Conservation (phyloP, 1,140 invertebrate species). For the Macrobrachium nipponense region DNA sequence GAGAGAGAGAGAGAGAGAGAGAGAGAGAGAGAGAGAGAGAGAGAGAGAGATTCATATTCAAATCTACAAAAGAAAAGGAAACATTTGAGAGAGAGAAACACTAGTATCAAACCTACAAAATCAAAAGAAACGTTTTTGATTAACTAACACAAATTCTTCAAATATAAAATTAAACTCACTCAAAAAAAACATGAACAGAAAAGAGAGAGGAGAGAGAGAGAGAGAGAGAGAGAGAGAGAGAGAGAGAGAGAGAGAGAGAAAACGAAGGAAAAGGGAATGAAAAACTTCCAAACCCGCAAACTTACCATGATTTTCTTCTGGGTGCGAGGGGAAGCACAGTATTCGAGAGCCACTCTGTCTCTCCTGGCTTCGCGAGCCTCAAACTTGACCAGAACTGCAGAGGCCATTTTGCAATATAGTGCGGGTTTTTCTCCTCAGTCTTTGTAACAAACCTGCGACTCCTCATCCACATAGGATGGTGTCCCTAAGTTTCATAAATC, state of each 20-base stretch:
- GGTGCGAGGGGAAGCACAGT: conserved; percentile 1
- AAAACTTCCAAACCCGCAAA: neutral
- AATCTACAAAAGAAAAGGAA: too few species aligned
- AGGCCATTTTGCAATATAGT: too few species aligned
- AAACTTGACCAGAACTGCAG: neutral
- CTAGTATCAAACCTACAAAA: too few species aligned
- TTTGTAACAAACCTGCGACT: neutral
- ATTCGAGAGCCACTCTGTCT: conserved; percentile 4
- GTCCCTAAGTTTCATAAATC: too few species aligned
- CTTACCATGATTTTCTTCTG: conserved; percentile 24
- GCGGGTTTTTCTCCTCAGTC: neutral
- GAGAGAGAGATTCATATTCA: too few species aligned
- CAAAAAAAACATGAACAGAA: neutral
- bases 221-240: conserved; percentile 24
- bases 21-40: too few species aligned
- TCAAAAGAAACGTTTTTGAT: too few species aligned
- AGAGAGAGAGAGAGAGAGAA: conserved; percentile 16
- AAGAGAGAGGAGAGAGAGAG: conserved; percentile 11
- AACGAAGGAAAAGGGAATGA: neutral
- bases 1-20: too few species aligned
- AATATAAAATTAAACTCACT: neutral
- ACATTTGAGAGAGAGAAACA: too few species aligned
- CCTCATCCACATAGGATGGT: too few species aligned
- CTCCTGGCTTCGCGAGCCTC: neutral
- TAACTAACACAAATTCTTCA: neutral